Conservation (phyloP, 1,140 invertebrate genomes). For the Diachasma alloeum region DNA sequence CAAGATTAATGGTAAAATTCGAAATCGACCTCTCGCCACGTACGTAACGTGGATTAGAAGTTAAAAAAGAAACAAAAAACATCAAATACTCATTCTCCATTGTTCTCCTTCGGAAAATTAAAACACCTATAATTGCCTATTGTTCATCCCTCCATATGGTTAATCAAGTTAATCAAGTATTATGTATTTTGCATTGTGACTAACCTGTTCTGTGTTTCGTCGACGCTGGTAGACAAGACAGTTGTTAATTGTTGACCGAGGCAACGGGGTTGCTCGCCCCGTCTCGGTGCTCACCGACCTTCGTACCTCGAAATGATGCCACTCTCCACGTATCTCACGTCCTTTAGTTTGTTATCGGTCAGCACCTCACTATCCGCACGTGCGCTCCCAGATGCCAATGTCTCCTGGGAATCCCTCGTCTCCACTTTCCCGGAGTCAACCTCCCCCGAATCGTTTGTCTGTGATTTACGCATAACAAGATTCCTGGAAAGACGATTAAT, state of each 20-base stretch:
- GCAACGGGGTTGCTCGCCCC: slow-evolving; percentile 58
- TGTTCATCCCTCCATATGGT: not conserved
- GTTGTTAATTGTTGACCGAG: slow-evolving; percentile 55
- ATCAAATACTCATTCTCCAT: no score
- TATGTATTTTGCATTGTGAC: not conserved
- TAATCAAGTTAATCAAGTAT: not conserved
- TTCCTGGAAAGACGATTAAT: slow-evolving; percentile 41
- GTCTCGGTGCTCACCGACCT: slow-evolving; percentile 59
- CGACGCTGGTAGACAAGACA: slow-evolving; percentile 56
- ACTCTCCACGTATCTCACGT: slow-evolving; percentile 41
- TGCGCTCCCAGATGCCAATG: slow-evolving; percentile 3
- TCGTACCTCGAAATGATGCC: slow-evolving; percentile 51
- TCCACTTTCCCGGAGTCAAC: slow-evolving; percentile 35
- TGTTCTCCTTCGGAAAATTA: no score
- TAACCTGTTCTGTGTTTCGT: slow-evolving; percentile 64
- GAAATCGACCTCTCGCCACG: no score
- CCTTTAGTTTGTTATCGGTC: slow-evolving; percentile 11
- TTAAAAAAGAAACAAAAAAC: no score
- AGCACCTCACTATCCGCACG: slow-evolving; percentile 5
- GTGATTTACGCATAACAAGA: slow-evolving; percentile 53
- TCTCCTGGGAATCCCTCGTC: not conserved
- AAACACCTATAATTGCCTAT: not conserved
- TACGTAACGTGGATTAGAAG: no score
- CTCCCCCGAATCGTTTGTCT: slow-evolving; percentile 42
- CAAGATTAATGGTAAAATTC: no score